Conservation (phyloP, 2,888 invertebrate genomes). For the Hedychridium roseum region DNA sequence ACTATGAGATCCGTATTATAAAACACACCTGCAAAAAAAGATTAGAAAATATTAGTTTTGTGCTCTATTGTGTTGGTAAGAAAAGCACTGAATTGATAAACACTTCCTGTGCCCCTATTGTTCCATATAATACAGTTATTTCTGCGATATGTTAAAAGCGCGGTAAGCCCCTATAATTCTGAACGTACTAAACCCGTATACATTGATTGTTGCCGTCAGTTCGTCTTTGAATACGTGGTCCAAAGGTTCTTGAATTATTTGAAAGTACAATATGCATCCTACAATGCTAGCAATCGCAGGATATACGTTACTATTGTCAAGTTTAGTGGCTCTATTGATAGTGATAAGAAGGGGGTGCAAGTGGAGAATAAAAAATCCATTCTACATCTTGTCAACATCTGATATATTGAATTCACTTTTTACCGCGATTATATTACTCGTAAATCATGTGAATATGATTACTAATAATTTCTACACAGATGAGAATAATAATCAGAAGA, state of each 20-base stretch:
- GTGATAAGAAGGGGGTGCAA: constrained; percentile 38
- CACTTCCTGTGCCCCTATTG: constrained; percentile 29
- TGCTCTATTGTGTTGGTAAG: no score
- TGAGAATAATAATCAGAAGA: constrained; percentile 8
- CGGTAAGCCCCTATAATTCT: constrained; percentile 25
- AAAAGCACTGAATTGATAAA: not conserved
- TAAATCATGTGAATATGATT: constrained; percentile 15
- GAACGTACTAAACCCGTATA: constrained; percentile 12
- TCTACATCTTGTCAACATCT: constrained; percentile 45
- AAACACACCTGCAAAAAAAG: no score
- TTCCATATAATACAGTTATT: constrained; percentile 27
- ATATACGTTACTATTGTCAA: constrained; percentile 41
- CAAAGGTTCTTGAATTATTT: constrained; percentile 4
- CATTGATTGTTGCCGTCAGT: constrained; percentile 17
- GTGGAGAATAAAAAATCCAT: constrained; percentile 30
- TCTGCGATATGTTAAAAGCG: constrained; percentile 16
- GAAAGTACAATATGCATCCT: constrained; percentile 40
- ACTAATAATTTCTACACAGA: constrained; percentile 1
- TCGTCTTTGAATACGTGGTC: constrained; percentile 1
- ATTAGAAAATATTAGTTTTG: no score
- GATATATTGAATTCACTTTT: constrained; percentile 45
- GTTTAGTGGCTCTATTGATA: constrained; percentile 39
- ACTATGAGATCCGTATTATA: no score
- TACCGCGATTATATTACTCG: constrained; percentile 25
- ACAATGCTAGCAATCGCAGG: constrained; percentile 36